Base-by-base conservation (phyloP, 2,888 invertebrate genomes). In the Hirtodrosophila confusa region DNA sequence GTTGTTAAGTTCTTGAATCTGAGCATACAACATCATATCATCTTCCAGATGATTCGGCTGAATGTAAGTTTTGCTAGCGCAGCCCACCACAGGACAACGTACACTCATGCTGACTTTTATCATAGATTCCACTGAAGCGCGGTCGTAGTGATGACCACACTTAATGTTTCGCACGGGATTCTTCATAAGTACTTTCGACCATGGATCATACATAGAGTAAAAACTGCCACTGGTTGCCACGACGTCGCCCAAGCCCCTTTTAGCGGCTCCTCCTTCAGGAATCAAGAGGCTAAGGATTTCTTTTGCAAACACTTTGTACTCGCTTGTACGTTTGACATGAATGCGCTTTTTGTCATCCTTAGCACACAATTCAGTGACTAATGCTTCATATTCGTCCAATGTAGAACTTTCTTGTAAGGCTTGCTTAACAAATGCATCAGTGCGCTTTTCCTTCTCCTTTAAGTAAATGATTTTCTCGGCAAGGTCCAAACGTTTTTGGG, bases 91-190 rank as follows among this genome's bases (percentile, higher is more conserved):
- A 3, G 79, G 83, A 17, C 79, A 80, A 0, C 56, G 68, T 3
- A 70, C 10, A 5, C 8, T 1, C 0, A 36, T 7, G 5, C 33
- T 66, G 17, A 10, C 11, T 8, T 54, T 54, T 2, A 78, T 61
- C 0, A 48, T 3, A 2, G 23, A 12, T 6, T 35, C 27, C 0
- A 69, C 72, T 0, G 72, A 66, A 3, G 69, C 58, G 0, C 39
- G 50, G 3, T 80, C 72, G 17, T 80, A 79, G 17, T 72, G 43
- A 43, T 79, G 78, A 0, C 75, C 80, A 10, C 80, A 79, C 0
- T 45, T 64, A 0, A 1, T 63, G 17, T 78, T 79, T 0, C 63
- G 67, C 8, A 80, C 50, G 0, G 78, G 80, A 41, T 80, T 50
- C 5, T 9, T 0, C 53, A 80, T 72, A 0, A 69, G 27, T 2